Evolutionary conservation across 2,888 invertebrate genomes (phyloP).

Genomic region (Plagiodera versicolora): DNA sequence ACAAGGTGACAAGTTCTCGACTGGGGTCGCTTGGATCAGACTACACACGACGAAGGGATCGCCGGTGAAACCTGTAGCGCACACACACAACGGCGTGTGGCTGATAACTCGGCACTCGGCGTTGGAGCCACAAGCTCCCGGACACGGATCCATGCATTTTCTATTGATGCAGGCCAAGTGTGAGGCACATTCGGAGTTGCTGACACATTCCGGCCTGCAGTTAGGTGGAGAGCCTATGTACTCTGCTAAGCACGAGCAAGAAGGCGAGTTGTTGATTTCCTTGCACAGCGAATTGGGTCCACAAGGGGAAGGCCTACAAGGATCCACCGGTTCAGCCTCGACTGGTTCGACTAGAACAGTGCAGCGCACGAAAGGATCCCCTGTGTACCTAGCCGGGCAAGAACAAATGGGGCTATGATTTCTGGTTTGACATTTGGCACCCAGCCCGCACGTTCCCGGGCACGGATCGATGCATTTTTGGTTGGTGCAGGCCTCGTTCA

Average conservation of each 20-base stretch:
- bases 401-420: conserved; percentile 80
- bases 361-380: conserved; percentile 67
- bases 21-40: conserved; percentile 28
- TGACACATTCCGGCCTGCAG: conserved; percentile 73
- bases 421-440: conserved; percentile 73
- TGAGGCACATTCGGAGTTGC: conserved; percentile 68
- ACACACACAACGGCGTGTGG: conserved; percentile 75
- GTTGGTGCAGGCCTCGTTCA: conserved; percentile 70
- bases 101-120: conserved; percentile 59
- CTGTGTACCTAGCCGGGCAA: conserved; percentile 62
- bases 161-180: conserved; percentile 53
- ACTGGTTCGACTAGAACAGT: conserved; percentile 54
- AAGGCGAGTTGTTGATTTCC: conserved; percentile 64
- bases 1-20: conserved; percentile 60
- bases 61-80: conserved; percentile 60
- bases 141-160: conserved; percentile 56
- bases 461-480: conserved; percentile 77
- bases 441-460: conserved; percentile 69
- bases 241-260: conserved; percentile 70
- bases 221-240: conserved; percentile 73
- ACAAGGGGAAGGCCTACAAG: conserved; percentile 75
- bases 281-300: conserved; percentile 70
- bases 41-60: conserved; percentile 70
- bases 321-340: conserved; percentile 54
- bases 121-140: conserved; percentile 59